Conservation (phyloP, 2,888 invertebrate species). For the Ormia ochracea region DNA sequence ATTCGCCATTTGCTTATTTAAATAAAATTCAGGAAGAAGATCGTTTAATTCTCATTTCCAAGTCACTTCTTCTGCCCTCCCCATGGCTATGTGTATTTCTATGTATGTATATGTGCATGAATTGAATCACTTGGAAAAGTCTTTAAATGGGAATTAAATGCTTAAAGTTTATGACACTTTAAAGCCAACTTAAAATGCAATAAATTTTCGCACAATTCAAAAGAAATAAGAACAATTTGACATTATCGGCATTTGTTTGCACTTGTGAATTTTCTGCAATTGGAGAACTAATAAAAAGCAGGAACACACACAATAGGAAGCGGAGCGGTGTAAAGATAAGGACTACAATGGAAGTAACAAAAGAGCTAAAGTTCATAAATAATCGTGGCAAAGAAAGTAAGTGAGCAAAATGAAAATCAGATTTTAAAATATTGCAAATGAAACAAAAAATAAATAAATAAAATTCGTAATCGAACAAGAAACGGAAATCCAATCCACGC, state of each 20-base stretch:
- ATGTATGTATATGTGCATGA: background rate
- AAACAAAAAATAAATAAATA: too few species aligned
- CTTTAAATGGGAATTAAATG: conserved; percentile 63
- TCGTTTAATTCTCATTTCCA: conserved; percentile 32
- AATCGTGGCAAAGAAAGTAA: conserved; percentile 40
- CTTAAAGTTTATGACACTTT: conserved; percentile 65
- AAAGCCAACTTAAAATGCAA: conserved; percentile 64
- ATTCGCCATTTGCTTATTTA: background rate
- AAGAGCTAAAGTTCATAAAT: conserved; percentile 57
- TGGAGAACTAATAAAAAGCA: conserved; percentile 69
- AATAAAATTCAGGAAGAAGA: conserved; percentile 27
- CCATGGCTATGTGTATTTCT: background rate
- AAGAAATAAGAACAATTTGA: conserved; percentile 63
- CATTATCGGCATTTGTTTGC: conserved; percentile 71
- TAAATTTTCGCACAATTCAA: conserved; percentile 66
- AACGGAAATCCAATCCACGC: conserved; percentile 36
- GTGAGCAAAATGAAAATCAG: conserved; percentile 35
- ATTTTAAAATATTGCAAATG: conserved; percentile 44
- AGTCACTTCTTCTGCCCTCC: background rate
- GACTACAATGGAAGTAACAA: conserved; percentile 42
- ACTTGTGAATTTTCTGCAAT: conserved; percentile 71
- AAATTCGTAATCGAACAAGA: conserved; percentile 20
- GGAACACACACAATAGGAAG: conserved; percentile 31
- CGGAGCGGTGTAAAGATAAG: conserved; percentile 55
- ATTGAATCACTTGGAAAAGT: conserved; percentile 38